Percentiles rank a stretch among this genome's conserved stretches.
Conservation (phyloP, 2,113 vertebrate genomes). For the Macquaria ambigua region DNA sequence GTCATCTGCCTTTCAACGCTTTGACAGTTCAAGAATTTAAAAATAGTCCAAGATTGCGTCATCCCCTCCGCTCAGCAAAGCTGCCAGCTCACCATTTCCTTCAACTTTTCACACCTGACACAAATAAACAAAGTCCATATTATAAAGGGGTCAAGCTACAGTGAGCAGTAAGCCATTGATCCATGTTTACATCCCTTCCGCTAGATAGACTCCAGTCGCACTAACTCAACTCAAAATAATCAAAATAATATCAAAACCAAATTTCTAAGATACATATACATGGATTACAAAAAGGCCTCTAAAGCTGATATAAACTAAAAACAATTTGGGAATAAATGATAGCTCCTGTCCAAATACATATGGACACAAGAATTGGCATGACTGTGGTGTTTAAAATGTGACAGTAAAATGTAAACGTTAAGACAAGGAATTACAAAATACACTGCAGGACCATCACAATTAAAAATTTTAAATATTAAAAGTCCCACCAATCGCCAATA, state of each 20-base stretch:
- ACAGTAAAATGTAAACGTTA: not conserved
- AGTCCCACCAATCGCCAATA: not conserved
- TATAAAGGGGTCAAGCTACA: not conserved
- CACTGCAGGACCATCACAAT: not conserved
- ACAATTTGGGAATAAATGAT: not conserved
- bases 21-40: not conserved
- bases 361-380: not conserved
- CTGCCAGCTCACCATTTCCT: not conserved
- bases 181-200: not conserved
- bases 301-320: not conserved
- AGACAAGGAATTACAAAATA: not conserved
- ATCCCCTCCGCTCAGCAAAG: not conserved
- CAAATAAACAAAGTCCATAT: constrained; percentile 2
- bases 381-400: not conserved
- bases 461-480: not conserved
- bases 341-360: not conserved
- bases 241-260: not conserved
- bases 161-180: not conserved
- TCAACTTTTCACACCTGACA: not conserved
- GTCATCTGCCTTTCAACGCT: not conserved
- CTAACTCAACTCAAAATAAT: not conserved
- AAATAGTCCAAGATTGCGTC: not conserved
- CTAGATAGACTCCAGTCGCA: not conserved
- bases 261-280: not conserved
- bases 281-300: not conserved